Evolutionary conservation across 1,140 invertebrate species (phyloP).

Genomic region (Oncopeltus fasciatus): DNA sequence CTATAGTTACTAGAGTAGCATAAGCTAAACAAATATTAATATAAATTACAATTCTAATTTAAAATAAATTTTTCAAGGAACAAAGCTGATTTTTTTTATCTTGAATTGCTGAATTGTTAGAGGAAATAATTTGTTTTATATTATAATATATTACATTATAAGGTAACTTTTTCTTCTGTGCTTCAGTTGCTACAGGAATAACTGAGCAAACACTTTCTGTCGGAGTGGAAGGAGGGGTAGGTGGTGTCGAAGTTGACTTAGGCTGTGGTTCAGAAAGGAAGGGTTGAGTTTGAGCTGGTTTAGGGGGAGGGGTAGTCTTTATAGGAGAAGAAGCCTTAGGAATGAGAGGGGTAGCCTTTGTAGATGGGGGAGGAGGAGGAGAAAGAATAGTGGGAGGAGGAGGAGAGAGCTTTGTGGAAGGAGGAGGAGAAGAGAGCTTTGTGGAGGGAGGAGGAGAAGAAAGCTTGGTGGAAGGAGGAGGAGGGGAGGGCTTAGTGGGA

Average conservation of each 20-base stretch:
- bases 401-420: neutral
- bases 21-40: no score
- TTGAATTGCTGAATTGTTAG: no score
- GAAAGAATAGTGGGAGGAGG: neutral
- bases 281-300: neutral
- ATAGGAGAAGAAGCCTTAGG: neutral
- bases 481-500: neutral
- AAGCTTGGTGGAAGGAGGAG: neutral
- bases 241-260: neutral
- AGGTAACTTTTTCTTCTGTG: slow-evolving; percentile 30
- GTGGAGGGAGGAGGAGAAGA: neutral
- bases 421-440: neutral
- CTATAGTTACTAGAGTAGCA: no score
- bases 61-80: no score
- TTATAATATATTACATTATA: slow-evolving; percentile 35
- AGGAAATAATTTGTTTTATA: no score
- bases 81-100: no score
- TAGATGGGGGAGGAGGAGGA: neutral
- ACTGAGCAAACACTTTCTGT: neutral
- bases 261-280: neutral
- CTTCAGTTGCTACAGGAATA: slow-evolving; percentile 14
- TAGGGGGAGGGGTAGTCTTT: neutral
- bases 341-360: neutral
- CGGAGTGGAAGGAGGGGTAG: neutral
- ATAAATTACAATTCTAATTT: no score